Base-by-base conservation (phyloP, 35 echinoderm and acorn worm genomes). In the Stichopus chloronotus region DNA sequence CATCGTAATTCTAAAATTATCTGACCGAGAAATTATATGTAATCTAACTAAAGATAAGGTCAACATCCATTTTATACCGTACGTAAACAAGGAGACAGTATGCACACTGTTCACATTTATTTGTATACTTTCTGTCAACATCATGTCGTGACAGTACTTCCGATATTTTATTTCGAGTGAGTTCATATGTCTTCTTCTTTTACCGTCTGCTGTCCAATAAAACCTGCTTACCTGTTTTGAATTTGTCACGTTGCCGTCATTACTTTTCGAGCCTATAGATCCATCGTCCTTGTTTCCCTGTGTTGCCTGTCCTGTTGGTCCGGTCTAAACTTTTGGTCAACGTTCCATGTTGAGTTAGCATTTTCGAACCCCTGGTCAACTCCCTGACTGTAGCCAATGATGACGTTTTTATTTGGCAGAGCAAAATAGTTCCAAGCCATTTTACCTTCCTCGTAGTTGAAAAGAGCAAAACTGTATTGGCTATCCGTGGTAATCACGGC, bases 381-480 rank as follows among this genome's bases (percentile, higher is more conserved):
- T 25, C 87, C 90, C 22, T 54, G 25, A 53, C 95, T 96, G 78
- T 99, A 99, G 0, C 97, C 97, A 10, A 99, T 99, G 81, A 98
- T 93, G 72, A 98, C 79, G 24, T 94, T 83, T 55, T 92, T 92
- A 61, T 88, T 92, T 24, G 87, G 83, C 9, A 96, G 93, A 60
- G 91, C 72, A 4, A 53, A 56, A 12, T 82, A 82, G 60, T 98
- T 92, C 97, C 97, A 98, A 1, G 87, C 76, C 97, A 98, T 98
- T 9, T 78, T 65, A 59, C 81, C 88, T 56, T 95, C 92, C 6
- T 86, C 76, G 54, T 95, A 99, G 88, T 96, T 99, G 87, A 96
- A 99, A 16, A 99, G 76, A 24, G 90, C 87, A 81, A 99, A 99
- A 79, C 95, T 95, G 91, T 95, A 94, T 17, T 59, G 53, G 57